Base-by-base conservation (phyloP, 2,113 vertebrate species). In the Benthochromis sp. region DNA sequence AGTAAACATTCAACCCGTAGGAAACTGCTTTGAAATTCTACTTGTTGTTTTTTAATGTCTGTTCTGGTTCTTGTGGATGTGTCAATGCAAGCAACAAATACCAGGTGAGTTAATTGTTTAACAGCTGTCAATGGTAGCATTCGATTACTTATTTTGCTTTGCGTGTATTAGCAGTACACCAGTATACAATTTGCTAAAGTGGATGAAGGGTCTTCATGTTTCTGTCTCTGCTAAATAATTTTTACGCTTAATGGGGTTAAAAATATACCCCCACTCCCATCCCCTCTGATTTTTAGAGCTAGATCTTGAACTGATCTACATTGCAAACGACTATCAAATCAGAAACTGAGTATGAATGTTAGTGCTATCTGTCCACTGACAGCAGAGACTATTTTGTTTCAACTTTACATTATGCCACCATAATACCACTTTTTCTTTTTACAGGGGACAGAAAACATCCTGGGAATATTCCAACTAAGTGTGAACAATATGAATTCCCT, bases 241-340 rank as follows among this genome's bases (percentile, higher is more conserved):
- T 29, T 76, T 76, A 47, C 1, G 0, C 14, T 17, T 17, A 47
- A 16, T 47, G 40, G 24, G 21, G 40, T 17, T 29, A 29, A 0
- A 47, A 17, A 45, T 73, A 45, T 73, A 27, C 40, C 5, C 21
- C 38, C 34, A 21, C 19, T 12, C 4, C 17, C 10, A n/a, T n/a
- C 3, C 31, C 17, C 9, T 38, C 61, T 7, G 69, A 73, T 29
- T 29, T 17, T 73, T 45, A 11, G 40, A 17, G 21, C 69, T 73
- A 45, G 21, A 73, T 73, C 40, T 27, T 11, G 40, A 47, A 47
- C 21, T 47, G 14, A 27, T 27, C 40, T 73, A 45, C n/a, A 73
- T 27, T 4, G 21, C 69, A 73, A 73, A 17, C 21, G 17, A 27
- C 8, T 45, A 11, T 73, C 21, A 29, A 45, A 73, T 2, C 13